Base-by-base conservation (phyloP, 37 sponge, comb jelly and placozoan species). In the Petrosia ficiformis region DNA sequence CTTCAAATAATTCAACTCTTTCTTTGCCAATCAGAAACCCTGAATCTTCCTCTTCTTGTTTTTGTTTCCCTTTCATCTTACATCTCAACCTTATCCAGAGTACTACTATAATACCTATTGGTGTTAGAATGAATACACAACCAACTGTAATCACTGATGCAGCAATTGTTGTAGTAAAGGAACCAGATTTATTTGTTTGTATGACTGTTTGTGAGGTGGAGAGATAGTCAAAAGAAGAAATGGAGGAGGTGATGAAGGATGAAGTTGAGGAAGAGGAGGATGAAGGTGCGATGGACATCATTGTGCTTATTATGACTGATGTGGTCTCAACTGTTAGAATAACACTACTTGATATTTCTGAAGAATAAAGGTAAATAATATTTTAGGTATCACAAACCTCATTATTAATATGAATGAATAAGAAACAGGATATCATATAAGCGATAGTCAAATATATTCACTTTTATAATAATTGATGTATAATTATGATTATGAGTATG, bases 121-220 rank as follows among this genome's bases (percentile, higher is more conserved):
- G 3, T 39, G 40, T 26, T 11, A 68, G 6, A 28, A 32, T 34
- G 29, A 30, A 3, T 8, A 68, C 5, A 26, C 29, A 8, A 16
- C 70, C 70, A 11, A 68, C 38, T 68, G 38, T 8, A 34, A 68
- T 68, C 70, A 68, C 70, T 68, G 70, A 32, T 30, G 34, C 70
- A 35, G 34, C 37, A 32, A 68, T 68, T 3, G 39, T 5, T 34
- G 70, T 38, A 68, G 34, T 68, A 34, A 38, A 25, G n/a, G 40
- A 34, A 3, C 37, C 35, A 39, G 70, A 39, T n/a, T 6, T 3
- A 34, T 26, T 26, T 4, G n/a, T 28, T 6, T 34, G 40, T n/a
- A 14, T 68, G n/a, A 38, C 6, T 32, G 24, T 28, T 30, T 39
- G 4, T 32, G 39, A 8, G 8, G 14, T 8, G 36, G 34, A 26